Conservation (phyloP, 1,140 invertebrate genomes). For the Rhagoletis zephyria region DNA sequence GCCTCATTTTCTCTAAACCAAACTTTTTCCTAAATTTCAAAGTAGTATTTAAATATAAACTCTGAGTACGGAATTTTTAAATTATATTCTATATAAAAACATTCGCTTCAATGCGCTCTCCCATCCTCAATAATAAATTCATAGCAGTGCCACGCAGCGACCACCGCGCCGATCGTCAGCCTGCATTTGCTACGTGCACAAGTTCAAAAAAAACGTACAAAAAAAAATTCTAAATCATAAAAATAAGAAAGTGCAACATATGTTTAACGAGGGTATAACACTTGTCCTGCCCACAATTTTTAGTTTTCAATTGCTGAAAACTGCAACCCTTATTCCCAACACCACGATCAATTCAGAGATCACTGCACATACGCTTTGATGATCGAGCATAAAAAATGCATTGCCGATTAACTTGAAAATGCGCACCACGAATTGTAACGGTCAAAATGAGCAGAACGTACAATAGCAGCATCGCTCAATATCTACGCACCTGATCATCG, state of each 20-base stretch:
- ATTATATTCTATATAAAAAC: background rate
- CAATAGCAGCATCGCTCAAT: background rate
- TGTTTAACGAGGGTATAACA: slow-evolving; percentile 68
- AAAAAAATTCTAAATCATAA: slow-evolving; percentile 49
- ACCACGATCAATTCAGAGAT: slow-evolving; percentile 10
- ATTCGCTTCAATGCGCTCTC: background rate
- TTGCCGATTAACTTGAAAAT: background rate
- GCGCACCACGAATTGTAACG: slow-evolving; percentile 1
- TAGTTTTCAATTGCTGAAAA: background rate
- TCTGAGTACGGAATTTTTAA: too few species aligned
- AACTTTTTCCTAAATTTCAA: too few species aligned
- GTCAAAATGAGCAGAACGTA: background rate
- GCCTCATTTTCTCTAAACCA: too few species aligned
- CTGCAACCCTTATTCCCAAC: background rate
- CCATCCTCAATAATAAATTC: background rate
- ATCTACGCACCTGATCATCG: background rate
- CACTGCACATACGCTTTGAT: background rate
- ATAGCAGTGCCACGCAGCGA: slow-evolving; percentile 5
- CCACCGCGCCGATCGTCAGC: background rate
- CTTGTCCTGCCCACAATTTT: slow-evolving; percentile 56
- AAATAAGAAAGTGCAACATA: slow-evolving; percentile 64
- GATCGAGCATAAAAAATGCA: background rate
- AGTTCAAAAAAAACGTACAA: background rate
- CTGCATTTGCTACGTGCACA: background rate
- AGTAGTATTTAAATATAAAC: too few species aligned